Percentiles rank a stretch among this genome's conserved stretches.
Conservation (phyloP, 1,140 invertebrate genomes). For the Drosophila nigrodunni region DNA sequence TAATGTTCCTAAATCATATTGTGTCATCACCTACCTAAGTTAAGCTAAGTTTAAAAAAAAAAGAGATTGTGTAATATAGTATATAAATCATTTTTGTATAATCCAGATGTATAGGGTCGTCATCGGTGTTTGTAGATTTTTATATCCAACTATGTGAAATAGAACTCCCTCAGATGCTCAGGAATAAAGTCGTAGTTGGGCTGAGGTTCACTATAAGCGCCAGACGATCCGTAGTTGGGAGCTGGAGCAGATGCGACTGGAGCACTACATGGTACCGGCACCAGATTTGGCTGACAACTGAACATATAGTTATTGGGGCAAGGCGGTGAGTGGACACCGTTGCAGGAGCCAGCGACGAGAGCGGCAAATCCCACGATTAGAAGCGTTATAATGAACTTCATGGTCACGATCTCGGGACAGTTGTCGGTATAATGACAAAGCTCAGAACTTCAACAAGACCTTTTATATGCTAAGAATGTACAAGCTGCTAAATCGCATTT, state of each 20-base stretch:
- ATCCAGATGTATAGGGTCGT: slow-evolving; percentile 8
- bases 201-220: slow-evolving; percentile 65
- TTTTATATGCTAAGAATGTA: slow-evolving; percentile 21
- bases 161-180: neutral
- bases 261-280: slow-evolving; percentile 60
- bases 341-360: slow-evolving; percentile 10
- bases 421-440: slow-evolving; percentile 3
- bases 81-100: neutral
- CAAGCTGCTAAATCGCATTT: slow-evolving; percentile 4
- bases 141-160: slow-evolving; percentile 1
- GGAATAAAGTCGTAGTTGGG: slow-evolving; percentile 40
- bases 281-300: slow-evolving; percentile 72
- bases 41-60: slow-evolving; percentile 6
- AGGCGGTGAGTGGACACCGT: slow-evolving; percentile 50
- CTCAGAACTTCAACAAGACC: neutral
- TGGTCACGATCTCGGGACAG: slow-evolving; percentile 13
- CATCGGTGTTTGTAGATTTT: neutral
- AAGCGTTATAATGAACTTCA: slow-evolving; percentile 44
- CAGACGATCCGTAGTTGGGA: slow-evolving; percentile 54
- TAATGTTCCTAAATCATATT: slow-evolving; percentile 22
- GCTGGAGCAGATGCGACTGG: slow-evolving; percentile 38
- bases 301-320: slow-evolving; percentile 77
- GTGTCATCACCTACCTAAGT: slow-evolving; percentile 48
- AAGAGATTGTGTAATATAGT: neutral
- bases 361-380: slow-evolving; percentile 34